A percentile compares a stretch with the other conserved stretches of the same genome.
Conservation (phyloP, 2,113 vertebrate species). For the Calyptommatus sinebrachiatus region DNA sequence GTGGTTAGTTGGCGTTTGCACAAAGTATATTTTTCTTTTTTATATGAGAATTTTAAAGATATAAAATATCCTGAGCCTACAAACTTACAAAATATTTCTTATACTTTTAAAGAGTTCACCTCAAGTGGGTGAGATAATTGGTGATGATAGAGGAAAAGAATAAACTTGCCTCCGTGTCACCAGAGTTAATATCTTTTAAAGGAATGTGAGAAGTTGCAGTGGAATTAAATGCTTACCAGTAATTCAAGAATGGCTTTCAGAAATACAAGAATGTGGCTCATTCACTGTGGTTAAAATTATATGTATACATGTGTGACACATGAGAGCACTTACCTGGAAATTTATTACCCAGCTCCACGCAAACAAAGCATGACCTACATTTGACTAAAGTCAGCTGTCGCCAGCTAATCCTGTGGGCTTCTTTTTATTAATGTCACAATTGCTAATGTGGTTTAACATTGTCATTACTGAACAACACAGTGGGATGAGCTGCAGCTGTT, state of each 20-base stretch:
- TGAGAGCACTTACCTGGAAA: constrained; percentile 81
- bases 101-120: constrained; percentile 56
- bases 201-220: constrained; percentile 68
- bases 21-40: constrained; percentile 49
- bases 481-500: constrained; percentile 75
- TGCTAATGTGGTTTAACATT: constrained; percentile 79
- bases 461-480: constrained; percentile 76
- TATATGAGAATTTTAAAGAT: constrained; percentile 35
- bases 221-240: constrained; percentile 79
- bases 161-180: constrained; percentile 68
- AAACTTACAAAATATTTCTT: constrained; percentile 60
- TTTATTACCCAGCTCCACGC: constrained; percentile 77
- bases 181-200: constrained; percentile 76
- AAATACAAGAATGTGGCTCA: constrained; percentile 76
- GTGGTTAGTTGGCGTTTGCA: constrained; percentile 56
- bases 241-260: constrained; percentile 74
- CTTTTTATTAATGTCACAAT: constrained; percentile 83
- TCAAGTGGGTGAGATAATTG: constrained; percentile 65
- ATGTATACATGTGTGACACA: constrained; percentile 75
- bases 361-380: constrained; percentile 84
- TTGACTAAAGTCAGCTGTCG: constrained; percentile 81
- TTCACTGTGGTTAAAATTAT: constrained; percentile 73
- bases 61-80: constrained; percentile 59
- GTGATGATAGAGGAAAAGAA: constrained; percentile 46
- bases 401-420: constrained; percentile 77